Base-by-base conservation (phyloP, 2,888 invertebrate genomes). In the Steinernema scapterisci region DNA sequence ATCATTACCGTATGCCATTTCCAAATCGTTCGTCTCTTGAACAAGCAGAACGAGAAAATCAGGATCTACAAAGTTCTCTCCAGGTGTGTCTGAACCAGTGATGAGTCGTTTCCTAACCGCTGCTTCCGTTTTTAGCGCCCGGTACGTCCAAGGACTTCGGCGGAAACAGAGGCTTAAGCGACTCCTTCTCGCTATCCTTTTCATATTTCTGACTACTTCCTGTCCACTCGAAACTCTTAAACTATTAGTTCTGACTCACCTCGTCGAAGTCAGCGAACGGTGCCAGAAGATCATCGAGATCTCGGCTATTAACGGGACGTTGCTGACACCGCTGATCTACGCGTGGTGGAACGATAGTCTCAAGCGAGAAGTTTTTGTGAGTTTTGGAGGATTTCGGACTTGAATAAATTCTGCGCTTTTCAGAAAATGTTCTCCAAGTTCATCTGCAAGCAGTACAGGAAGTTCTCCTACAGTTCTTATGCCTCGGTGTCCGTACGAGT, bases 311-410 rank as follows among this genome's bases (percentile, higher is more conserved):
- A 54, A 54, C 25, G 54, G 54, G 13, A 54, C 54, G 3, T 21
- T 54, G 21, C 54, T 54, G 19, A 54, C 54, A 13, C 54, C 54
- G 54, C 21, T 54, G 13, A 54, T 54, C 21, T 54, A 54, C 13
- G 54, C 54, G 11, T 54, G 25, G 23, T 54, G 54, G 54, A 54
- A 54, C 54, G 54, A 54, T 54, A 54, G 54, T 23, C 25, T 54
- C 11, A 54, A 54, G 13, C 7, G 54, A 25, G 54, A 54, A 21
- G 54, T 54, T 2, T 54, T 54, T 54, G 54, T 54, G 25, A 54
- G 54, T 25, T 6, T 6, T 6, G 6, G 3, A 6, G 5, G 2
- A 21, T 23, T 48, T 3, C 2, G 16, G 2, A 6, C 23, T 21
- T 21, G 25, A 19, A 2, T 54, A 11, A 54, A 6, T 21, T 2